phyloP scores from a whole-genome alignment of 2,888 invertebrate species.

The Oasisia sp. region DNA sequence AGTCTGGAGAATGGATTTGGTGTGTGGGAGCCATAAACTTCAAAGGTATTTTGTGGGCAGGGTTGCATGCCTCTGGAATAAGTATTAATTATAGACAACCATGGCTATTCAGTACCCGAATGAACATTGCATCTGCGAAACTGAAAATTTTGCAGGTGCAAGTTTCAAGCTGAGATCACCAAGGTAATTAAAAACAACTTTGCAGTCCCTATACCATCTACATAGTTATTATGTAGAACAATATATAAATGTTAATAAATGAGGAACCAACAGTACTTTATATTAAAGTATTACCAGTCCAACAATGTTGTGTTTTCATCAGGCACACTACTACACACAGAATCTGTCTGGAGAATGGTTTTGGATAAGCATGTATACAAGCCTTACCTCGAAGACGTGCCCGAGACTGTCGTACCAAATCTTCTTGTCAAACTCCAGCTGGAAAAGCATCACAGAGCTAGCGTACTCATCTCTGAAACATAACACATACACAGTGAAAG shows the following conservation, averaged over 20 bases:
- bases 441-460: constrained; percentile 78
- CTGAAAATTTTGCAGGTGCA: too few relatives aligned
- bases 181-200: too few relatives aligned
- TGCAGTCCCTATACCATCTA: too few relatives aligned
- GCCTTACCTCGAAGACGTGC: constrained; percentile 54
- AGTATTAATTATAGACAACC: too few relatives aligned
- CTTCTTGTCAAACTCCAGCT: constrained; percentile 79
- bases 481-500: constrained; percentile 20
- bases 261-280: background rate
- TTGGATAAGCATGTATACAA: background rate
- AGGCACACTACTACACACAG: background rate
- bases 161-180: too few relatives aligned
- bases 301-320: background rate
- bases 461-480: constrained; percentile 65
- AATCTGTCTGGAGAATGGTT: background rate
- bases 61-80: background rate
- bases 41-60: too few relatives aligned
- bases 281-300: background rate
- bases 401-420: constrained; percentile 53
- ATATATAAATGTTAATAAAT: background rate
- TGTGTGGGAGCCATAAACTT: too few relatives aligned
- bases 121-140: too few relatives aligned
- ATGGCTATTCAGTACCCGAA: too few relatives aligned
- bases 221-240: background rate
- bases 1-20: too few relatives aligned